These are phyloP conservation scores for Prunella strophiata DNA, from an alignment of 2,797 vertebrate genomes.

Conservation along the genomic window DNA sequence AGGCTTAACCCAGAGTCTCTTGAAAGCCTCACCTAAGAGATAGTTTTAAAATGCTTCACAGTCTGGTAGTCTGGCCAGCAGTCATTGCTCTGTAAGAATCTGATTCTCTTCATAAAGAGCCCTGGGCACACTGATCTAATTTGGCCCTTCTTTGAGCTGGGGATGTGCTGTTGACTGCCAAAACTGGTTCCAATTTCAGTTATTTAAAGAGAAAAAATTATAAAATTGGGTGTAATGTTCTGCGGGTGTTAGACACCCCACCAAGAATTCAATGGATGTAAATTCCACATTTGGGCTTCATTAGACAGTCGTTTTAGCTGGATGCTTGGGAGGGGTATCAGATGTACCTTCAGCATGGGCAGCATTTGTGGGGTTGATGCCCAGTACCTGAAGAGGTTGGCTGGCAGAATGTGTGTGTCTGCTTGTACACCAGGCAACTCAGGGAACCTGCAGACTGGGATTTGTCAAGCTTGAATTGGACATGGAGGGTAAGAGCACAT, in stretches of 20 bases:
- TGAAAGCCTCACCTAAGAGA: background rate
- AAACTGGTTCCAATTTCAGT: background rate
- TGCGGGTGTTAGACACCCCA: background rate
- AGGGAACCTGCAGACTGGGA: background rate
- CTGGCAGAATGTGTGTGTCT: background rate
- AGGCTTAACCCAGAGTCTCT: background rate
- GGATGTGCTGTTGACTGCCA: background rate
- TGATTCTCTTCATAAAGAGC: background rate
- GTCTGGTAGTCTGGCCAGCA: background rate
- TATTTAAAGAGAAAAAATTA: background rate
- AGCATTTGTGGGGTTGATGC: background rate
- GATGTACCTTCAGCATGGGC: background rate
- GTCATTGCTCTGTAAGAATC: background rate
- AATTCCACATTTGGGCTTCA: background rate
- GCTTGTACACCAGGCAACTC: background rate
- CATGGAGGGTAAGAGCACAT: background rate
- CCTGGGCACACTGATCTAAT: background rate
- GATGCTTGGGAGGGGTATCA: background rate
- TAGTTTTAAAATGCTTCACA: background rate
- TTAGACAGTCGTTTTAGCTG: background rate
- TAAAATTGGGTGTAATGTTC: background rate
- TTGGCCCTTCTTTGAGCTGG: background rate
- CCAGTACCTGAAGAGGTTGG: background rate
- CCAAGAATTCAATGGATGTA: background rate
- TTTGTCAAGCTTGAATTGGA: background rate